These are phyloP conservation scores for Tetramorium alpestre DNA, from an alignment of 1,140 invertebrate genomes.

Conservation along the genomic window DNA sequence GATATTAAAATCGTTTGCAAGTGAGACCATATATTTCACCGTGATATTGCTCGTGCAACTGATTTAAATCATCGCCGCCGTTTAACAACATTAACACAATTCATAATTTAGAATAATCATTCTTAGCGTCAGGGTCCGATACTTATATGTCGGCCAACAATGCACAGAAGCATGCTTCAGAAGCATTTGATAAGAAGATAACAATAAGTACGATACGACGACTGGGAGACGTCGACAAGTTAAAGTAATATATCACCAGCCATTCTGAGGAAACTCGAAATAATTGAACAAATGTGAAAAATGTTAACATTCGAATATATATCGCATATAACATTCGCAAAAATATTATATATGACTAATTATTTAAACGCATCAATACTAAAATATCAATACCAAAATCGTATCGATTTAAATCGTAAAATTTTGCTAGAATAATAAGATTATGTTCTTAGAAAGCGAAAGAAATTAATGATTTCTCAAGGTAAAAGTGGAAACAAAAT, in stretches of 20 bases:
- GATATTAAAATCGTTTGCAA: constrained; percentile 39
- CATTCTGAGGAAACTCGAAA: background rate
- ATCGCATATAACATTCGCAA: background rate
- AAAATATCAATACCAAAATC: background rate
- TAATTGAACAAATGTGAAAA: background rate
- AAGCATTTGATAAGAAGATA: constrained; percentile 57
- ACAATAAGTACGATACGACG: constrained; percentile 47
- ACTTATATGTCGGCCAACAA: constrained; percentile 50
- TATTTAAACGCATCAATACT: background rate
- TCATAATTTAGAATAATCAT: constrained; percentile 44
- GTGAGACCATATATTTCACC: constrained; percentile 31
- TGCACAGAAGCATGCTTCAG: background rate
- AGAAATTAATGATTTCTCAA: background rate
- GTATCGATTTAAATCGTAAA: background rate
- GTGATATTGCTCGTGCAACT: constrained; percentile 52
- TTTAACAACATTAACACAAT: constrained; percentile 52
- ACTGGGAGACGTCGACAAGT: constrained; percentile 25
- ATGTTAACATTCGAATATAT: background rate
- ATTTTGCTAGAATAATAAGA: background rate
- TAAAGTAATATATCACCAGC: background rate
- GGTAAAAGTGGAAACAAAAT: background rate
- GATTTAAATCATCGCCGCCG: constrained; percentile 64
- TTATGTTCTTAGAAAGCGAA: background rate
- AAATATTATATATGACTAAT: background rate
- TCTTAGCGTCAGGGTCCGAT: constrained; percentile 12